These are phyloP conservation scores for Mola mola DNA, from an alignment of 2,113 vertebrate genomes.

Conservation along the genomic window DNA sequence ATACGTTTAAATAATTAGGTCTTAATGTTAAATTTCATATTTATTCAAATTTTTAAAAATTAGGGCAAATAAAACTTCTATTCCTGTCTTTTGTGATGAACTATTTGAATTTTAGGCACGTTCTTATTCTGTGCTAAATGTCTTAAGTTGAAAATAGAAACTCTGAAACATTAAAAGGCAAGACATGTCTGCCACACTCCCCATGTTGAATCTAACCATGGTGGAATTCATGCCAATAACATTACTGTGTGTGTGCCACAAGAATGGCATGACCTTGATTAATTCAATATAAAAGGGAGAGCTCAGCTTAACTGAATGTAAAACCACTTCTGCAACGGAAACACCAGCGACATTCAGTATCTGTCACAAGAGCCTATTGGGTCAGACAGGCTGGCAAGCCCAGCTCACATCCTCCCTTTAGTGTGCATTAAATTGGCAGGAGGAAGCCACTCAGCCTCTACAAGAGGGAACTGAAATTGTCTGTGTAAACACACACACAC, in stretches of 20 bases:
- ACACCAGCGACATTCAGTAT: constrained; percentile 30
- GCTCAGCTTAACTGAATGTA: constrained; percentile 54
- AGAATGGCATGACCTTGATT: constrained; percentile 52
- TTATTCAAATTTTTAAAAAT: too few species aligned
- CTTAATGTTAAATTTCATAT: too few species aligned
- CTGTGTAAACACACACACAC: constrained; percentile 17
- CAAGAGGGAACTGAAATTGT: constrained; percentile 30
- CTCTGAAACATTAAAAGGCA: constrained; percentile 5
- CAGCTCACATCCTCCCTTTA: constrained; percentile 23
- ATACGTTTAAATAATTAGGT: too few species aligned
- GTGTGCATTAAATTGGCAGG: constrained; percentile 44
- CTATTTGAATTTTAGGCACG: not conserved
- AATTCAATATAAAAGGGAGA: constrained; percentile 48
- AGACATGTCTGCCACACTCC: constrained; percentile 1
- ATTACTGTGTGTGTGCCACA: constrained; percentile 38
- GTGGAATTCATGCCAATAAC: constrained; percentile 43
- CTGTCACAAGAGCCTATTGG: constrained; percentile 27
- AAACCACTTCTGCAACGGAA: constrained; percentile 55
- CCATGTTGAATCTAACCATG: constrained; percentile 19
- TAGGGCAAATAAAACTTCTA: not conserved
- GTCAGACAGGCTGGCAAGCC: constrained; percentile 19
- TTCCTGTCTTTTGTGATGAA: not conserved
- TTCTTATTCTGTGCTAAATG: not conserved
- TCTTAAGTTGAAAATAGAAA: not conserved
- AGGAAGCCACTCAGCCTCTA: constrained; percentile 21